Evolutionary conservation across 2,113 vertebrate species (phyloP).

Genomic region (Dermatemys mawii): DNA sequence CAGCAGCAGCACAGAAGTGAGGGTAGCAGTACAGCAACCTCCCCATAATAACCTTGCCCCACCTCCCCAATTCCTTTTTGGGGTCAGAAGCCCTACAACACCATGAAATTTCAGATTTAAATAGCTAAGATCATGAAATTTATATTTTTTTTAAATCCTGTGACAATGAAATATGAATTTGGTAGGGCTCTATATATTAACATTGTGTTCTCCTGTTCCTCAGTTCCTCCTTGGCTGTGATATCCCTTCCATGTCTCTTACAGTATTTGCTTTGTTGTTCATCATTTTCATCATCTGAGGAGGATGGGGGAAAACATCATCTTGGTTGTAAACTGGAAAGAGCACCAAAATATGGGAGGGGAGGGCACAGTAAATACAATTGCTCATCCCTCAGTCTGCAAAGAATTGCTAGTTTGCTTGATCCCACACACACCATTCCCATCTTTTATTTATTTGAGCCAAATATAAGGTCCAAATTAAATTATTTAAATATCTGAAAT

Average conservation of each 20-base stretch:
- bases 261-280: not conserved
- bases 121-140: too few relatives aligned
- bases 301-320: not conserved
- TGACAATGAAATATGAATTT: too few relatives aligned
- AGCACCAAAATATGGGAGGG: not conserved
- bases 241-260: not conserved
- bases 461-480: rapidly evolving
- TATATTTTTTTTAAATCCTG: too few relatives aligned
- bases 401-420: not conserved
- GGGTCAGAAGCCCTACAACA: too few relatives aligned
- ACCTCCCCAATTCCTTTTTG: too few relatives aligned
- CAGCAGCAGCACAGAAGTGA: too few relatives aligned
- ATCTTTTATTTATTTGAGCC: not conserved
- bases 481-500: not conserved
- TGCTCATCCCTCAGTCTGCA: not conserved
- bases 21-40: too few relatives aligned
- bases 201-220: not conserved
- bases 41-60: too few relatives aligned
- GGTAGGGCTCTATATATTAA: too few relatives aligned
- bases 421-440: not conserved
- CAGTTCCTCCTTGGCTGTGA: not conserved
- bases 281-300: not conserved
- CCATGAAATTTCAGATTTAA: too few relatives aligned
- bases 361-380: not conserved
- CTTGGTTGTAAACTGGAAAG: not conserved